phyloP scores from a whole-genome alignment of 2,888 invertebrate genomes.

The Xestia rhomboidea region DNA sequence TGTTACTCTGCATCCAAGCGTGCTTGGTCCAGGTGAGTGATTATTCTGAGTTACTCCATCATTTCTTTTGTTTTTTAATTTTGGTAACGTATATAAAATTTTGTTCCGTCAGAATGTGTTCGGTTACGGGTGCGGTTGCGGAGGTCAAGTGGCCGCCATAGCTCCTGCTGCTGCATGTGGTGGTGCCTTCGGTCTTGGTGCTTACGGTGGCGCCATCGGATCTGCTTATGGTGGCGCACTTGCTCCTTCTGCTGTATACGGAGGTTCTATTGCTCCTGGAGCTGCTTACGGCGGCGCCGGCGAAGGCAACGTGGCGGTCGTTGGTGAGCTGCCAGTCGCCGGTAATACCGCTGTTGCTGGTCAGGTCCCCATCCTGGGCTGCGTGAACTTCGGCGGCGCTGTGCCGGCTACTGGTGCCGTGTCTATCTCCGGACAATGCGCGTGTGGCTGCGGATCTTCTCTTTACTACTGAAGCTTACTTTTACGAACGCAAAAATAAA shows the following conservation, averaged over 20 bases:
- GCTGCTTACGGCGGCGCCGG: constrained; percentile 52
- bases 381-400: background rate
- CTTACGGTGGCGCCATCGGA: background rate
- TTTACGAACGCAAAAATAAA: too few relatives aligned
- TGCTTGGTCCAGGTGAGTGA: constrained; percentile 70
- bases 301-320: constrained; percentile 56
- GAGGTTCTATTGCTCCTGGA: background rate
- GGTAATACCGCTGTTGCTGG: constrained; percentile 60
- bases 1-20: constrained; percentile 72
- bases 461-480: too few relatives aligned
- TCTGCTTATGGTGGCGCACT: background rate
- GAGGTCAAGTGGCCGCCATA: background rate
- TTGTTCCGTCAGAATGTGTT: background rate
- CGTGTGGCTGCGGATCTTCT: background rate
- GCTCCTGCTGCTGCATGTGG: background rate
- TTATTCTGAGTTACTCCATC: background rate
- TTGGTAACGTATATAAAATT: background rate
- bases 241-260: background rate
- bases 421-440: background rate
- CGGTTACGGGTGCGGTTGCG: background rate
- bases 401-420: background rate
- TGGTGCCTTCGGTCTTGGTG: background rate
- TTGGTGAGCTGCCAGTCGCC: constrained; percentile 56
- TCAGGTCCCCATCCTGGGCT: background rate
- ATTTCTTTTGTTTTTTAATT: background rate